Base-by-base conservation (phyloP, 2,888 invertebrate species). In the Drosophila nr. medialis region DNA sequence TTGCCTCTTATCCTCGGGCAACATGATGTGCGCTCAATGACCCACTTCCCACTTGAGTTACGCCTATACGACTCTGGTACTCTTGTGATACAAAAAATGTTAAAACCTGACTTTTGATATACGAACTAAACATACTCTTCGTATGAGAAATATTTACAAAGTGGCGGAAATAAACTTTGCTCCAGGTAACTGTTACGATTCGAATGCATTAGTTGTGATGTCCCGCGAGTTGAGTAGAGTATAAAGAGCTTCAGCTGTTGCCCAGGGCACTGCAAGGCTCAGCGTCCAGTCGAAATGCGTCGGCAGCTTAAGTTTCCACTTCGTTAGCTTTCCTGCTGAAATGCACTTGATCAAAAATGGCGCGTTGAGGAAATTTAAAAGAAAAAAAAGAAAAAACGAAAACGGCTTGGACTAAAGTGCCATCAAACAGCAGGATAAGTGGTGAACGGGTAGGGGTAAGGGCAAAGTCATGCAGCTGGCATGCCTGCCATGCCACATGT, bases 311-410 rank as follows among this genome's bases (percentile, higher is more conserved):
- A 75, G 77, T 89, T 86, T 86, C 89, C 87, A 68, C 89, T 84
- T 89, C 75, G 85, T 83, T 87, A 83, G 77, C 55, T 84, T 70
- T 71, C 60, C 51, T 74, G 73, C 69, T 70, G 72, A 82, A 89
- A 80, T 89, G 87, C 85, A 83, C 85, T 85, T 80, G 85, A 83
- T 87, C 89, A 81, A 87, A 86, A 83, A 73, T 80, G 85, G 87
- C 74, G 77, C 77, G 64, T 63, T 69, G 68, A 53, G 68, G 24
- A 81, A 77, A 75, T 72, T 61, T 36, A 21, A 53, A 45, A 42
- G 50, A 30, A 36, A 50, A 55, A 55, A 18, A 11, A 34, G 40
- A n/a, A 27, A 56, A 54, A 40, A 50, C 15, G 36, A 67, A 64
- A 67, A 66, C 54, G 54, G 67, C 66, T 67, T 64, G 55, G 27